Evolutionary conservation across 2,113 vertebrate species (phyloP).

Genomic region (Gambusia affinis): DNA sequence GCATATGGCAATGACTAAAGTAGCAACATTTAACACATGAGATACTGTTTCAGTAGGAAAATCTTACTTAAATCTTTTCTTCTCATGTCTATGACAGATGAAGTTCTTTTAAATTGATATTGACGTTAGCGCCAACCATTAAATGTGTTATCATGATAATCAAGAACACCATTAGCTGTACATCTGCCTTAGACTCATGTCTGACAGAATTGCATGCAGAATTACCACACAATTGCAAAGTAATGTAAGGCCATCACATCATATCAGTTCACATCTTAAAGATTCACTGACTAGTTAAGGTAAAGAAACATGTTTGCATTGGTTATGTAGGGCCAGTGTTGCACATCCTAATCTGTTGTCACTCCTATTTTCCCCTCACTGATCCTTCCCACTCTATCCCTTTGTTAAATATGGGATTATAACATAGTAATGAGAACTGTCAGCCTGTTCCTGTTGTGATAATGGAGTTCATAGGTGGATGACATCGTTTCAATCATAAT

Average conservation of each 20-base stretch:
- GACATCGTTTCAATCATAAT: conserved; percentile 78
- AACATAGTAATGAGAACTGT: conserved; percentile 78
- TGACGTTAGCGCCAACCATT: background rate
- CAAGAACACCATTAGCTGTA: background rate
- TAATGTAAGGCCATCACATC: background rate
- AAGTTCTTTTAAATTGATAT: background rate
- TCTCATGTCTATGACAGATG: too few species aligned
- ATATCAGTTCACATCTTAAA: conserved; percentile 1
- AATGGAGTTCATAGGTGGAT: conserved; percentile 78
- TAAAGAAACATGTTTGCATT: conserved; percentile 32
- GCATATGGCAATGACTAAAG: too few species aligned
- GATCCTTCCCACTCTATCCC: conserved; percentile 29
- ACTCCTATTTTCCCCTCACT: conserved; percentile 33
- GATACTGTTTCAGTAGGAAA: too few species aligned
- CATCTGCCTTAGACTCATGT: background rate
- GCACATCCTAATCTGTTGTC: conserved; percentile 57
- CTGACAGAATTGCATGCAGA: background rate
- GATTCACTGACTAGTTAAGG: conserved; percentile 20
- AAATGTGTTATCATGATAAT: background rate
- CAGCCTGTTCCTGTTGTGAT: conserved; percentile 74
- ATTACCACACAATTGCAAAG: background rate
- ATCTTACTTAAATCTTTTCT: too few species aligned
- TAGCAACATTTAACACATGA: too few species aligned
- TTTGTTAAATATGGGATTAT: conserved; percentile 77
- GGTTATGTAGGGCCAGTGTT: conserved; percentile 25